Evolutionary conservation across 2,888 invertebrate genomes (phyloP).

Genomic region (Drosophila cognata): DNA sequence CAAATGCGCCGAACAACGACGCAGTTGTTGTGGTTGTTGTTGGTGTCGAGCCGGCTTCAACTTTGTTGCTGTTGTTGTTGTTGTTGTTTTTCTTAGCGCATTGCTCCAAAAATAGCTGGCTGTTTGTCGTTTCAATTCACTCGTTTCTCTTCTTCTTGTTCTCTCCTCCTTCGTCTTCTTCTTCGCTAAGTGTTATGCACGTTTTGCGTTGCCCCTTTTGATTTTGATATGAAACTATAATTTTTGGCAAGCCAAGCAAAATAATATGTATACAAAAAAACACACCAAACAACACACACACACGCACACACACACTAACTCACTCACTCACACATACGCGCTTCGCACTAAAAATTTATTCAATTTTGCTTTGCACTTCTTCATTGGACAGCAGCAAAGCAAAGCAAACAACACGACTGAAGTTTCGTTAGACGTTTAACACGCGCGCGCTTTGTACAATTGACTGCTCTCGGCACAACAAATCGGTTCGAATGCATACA

Average conservation of each 20-base stretch:
- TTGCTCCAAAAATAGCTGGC: constrained; percentile 52
- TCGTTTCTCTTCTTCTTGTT: background rate
- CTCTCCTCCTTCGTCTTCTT: background rate
- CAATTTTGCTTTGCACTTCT: constrained; percentile 71
- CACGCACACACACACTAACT: constrained; percentile 14
- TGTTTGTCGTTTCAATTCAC: constrained; percentile 19
- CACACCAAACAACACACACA: constrained; percentile 28
- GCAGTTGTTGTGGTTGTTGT: constrained; percentile 6
- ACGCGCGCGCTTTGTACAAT: constrained; percentile 55
- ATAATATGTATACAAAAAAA: constrained; percentile 16
- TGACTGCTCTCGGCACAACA: constrained; percentile 63
- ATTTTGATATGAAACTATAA: constrained; percentile 57
- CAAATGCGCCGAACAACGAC: constrained; percentile 51
- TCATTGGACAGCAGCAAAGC: constrained; percentile 53
- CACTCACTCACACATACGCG: constrained; percentile 34
- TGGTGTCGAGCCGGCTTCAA: constrained; percentile 38
- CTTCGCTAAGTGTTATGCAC: constrained; percentile 57
- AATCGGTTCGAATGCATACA: constrained; percentile 81
- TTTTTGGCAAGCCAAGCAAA: constrained; percentile 58
- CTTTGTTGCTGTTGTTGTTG: constrained; percentile 11
- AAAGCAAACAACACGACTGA: constrained; percentile 57
- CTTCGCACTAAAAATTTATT: constrained; percentile 64
- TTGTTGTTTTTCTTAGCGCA: constrained; percentile 47
- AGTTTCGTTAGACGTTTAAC: constrained; percentile 55
- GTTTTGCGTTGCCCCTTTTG: constrained; percentile 47